Evolutionary conservation across 2,888 invertebrate species (phyloP), one percentile per base, ranked within the genome.

Genomic region (Eristalis pertinax): DNA sequence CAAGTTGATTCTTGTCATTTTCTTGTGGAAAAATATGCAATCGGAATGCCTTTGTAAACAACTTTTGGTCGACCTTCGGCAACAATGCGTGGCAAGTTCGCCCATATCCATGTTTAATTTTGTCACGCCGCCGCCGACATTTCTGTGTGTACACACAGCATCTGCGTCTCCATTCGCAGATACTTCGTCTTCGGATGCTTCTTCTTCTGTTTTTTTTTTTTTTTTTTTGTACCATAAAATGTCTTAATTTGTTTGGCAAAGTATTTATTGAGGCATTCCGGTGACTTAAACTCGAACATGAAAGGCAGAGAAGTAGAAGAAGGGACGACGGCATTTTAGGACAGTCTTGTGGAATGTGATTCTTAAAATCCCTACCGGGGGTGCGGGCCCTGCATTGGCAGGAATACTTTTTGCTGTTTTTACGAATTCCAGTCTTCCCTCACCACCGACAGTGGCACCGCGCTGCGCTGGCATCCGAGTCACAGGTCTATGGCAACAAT

Each of bases 171-270:
- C 8, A 8, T 50, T 50, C 8, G n/a, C 8, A 50, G n/a, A n/a
- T 50, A 7, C 50, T n/a, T 7, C 7, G n/a, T n/a, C 19, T 50
- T 50, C n/a, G 3, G 35, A 1, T 50, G 5, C 19, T 19, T 19
- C 32, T 50, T 19, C 50, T 26, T 26, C 26, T 26, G 1, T 26
- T 4, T 26, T 26, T 32, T 32, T 32, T 32, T 32, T 15, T 5
- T n/a, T 50, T 1, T 50, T 19, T 19, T 3, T 60, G 26, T 60
- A 26, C 24, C 60, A 60, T 60, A 60, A 60, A 60, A 60, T 15
- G 60, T 60, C 60, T 60, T 60, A 60, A 60, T 60, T 60, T 60
- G 60, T 60, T 60, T 60, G 60, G 60, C 60, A 60, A 60, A 60
- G 60, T 26, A 60, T 60, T 60, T 60, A 60, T 60, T 60, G 60